Conservation (phyloP, 1,140 invertebrate genomes). For the Leptinotarsa lineolata region DNA sequence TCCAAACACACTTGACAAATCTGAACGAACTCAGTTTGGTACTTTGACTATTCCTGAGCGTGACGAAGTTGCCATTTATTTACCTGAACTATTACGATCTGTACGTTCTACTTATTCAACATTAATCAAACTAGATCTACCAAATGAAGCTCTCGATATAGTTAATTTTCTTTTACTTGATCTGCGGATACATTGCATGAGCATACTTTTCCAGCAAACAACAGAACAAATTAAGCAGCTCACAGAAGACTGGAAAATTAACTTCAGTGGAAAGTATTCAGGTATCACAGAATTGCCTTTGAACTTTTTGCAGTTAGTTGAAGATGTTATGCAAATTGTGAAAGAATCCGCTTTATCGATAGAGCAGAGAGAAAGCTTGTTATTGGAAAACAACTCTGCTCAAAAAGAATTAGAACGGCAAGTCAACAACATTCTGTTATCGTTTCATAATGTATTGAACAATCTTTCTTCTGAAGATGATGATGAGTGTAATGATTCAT, state of each 20-base stretch:
- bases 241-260: conserved; percentile 87
- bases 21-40: conserved; percentile 52
- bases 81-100: conserved; percentile 77
- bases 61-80: conserved; percentile 69
- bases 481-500: conserved; percentile 61
- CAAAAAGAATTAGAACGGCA: conserved; percentile 69
- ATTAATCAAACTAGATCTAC: conserved; percentile 76
- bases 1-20: conserved; percentile 60
- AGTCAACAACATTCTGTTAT: conserved; percentile 73
- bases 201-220: conserved; percentile 82
- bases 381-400: conserved; percentile 69
- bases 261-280: conserved; percentile 78
- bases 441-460: conserved; percentile 68
- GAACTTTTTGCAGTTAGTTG: conserved; percentile 80
- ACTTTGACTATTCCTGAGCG: conserved; percentile 58
- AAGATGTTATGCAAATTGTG: conserved; percentile 82
- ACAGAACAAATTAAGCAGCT: conserved; percentile 79
- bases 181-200: conserved; percentile 85
- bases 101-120: conserved; percentile 71
- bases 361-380: conserved; percentile 69
- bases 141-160: conserved; percentile 79
- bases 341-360: conserved; percentile 81
- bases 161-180: conserved; percentile 85
- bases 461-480: conserved; percentile 68
- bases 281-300: conserved; percentile 85